Base-by-base conservation (phyloP, 1,140 invertebrate genomes). In the Halictus rubicundus region DNA sequence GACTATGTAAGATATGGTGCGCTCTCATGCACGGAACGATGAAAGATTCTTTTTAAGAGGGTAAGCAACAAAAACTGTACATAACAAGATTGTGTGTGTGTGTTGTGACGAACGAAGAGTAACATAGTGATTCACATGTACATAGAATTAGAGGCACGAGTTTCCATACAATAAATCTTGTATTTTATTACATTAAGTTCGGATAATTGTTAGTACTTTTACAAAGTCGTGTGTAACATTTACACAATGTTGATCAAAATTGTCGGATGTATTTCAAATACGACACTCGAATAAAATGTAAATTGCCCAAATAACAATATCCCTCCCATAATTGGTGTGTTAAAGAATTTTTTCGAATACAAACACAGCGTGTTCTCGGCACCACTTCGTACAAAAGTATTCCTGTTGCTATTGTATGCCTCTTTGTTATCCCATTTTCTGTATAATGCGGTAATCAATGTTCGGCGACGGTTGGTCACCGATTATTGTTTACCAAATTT, bases 101-200 rank as follows among this genome's bases (percentile, higher is more conserved):
- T 66, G 14, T 66, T 32, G 32, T 32, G 32, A 3, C 32, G 32
- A 6, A 65, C 49, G 46, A 14, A 49, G 25, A 61, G 14, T 74
- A 74, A 66, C 63, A 39, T 32, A 64, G 72, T 57, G 8, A 60
- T 66, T 68, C 52, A 68, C 52, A 37, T 80, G 78, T 80, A 80
- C 32, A 80, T 80, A 80, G 52, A 76, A 80, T 80, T 69, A 80
- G 78, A 54, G 37, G 25, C 73, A 80, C 78, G 32, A 42, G n/a
- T 69, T 80, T 80, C 46, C 39, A 63, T 69, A 69, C 73, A 76
- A 80, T 80, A 63, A 64, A 25, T 75, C 70, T 75, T 80, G 78
- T 75, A 75, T 73, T 80, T 80, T 75, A 80, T 75, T 80, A 66
- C 61, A 61, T 74, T 75, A 75, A 80, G 63, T 80, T 75, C 39